Evolutionary conservation across 2,797 vertebrate genomes (phyloP).

Genomic region (Champsocephalus esox): DNA sequence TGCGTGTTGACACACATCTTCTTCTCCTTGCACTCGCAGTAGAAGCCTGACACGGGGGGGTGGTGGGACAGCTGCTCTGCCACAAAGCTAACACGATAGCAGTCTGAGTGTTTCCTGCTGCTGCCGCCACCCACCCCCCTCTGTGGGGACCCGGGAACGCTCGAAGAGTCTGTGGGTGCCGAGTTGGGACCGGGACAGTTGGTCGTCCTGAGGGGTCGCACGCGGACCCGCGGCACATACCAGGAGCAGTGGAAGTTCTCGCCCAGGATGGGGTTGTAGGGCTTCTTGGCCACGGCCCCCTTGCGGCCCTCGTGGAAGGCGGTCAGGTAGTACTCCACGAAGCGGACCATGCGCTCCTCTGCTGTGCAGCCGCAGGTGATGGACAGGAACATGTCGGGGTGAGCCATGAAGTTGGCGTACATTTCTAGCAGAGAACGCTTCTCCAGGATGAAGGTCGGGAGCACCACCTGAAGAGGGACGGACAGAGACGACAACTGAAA

Average conservation of each 20-base stretch:
- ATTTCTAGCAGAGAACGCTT: conserved; percentile 90
- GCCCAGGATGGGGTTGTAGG: conserved; percentile 91
- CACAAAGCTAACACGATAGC: conserved; percentile 82
- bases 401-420: conserved; percentile 90
- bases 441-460: conserved; percentile 87
- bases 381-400: conserved; percentile 88
- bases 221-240: conserved; percentile 88
- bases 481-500: background rate
- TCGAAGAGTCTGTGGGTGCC: conserved; percentile 8
- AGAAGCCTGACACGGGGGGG: conserved; percentile 89
- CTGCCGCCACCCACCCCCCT: background rate
- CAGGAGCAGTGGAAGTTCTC: conserved; percentile 93
- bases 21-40: conserved; percentile 87
- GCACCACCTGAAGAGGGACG: conserved; percentile 25
- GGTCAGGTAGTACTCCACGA: conserved; percentile 92
- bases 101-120: conserved; percentile 28
- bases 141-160: conserved; percentile 5
- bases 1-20: conserved; percentile 74
- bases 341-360: conserved; percentile 64
- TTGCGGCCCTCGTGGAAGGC: conserved; percentile 92
- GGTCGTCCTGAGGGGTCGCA: conserved; percentile 50
- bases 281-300: conserved; percentile 91
- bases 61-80: conserved; percentile 91
- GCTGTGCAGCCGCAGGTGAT: conserved; percentile 84
- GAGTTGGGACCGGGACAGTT: conserved; percentile 13